Percentiles rank a stretch among this genome's conserved stretches.
phyloP scores from a whole-genome alignment of 2,113 vertebrate species.

The Antidorcas marsupialis region DNA sequence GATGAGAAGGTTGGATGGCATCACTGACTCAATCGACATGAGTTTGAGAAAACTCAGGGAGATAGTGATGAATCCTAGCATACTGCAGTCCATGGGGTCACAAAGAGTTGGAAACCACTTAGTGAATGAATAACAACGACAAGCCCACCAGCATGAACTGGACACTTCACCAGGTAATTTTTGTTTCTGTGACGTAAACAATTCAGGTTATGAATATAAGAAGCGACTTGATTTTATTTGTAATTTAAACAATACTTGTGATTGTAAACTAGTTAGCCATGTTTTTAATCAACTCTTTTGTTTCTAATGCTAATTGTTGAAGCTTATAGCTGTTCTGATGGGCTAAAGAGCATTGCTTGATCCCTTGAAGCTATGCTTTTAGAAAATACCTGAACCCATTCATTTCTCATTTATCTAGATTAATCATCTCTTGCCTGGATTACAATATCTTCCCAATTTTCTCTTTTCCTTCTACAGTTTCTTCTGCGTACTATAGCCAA shows the following conservation, averaged over 20 bases:
- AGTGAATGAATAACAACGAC: not conserved
- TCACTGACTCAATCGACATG: not conserved
- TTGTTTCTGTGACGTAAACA: not conserved
- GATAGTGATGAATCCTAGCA: not conserved
- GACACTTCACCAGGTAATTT: not conserved
- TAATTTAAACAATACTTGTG: not conserved
- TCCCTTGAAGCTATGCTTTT: not conserved
- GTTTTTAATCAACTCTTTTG: not conserved
- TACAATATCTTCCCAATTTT: not conserved
- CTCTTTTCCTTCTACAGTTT: not conserved
- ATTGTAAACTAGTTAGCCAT: not conserved
- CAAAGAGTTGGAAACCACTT: not conserved
- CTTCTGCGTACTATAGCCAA: not conserved
- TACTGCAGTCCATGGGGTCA: not conserved
- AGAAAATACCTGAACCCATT: not conserved
- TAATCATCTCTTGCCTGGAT: not conserved
- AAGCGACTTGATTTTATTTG: not conserved
- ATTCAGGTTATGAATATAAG: not conserved
- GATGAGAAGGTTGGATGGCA: not conserved
- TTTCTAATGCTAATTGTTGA: not conserved
- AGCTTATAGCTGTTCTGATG: not conserved
- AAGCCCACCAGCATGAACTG: not conserved
- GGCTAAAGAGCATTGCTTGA: not conserved
- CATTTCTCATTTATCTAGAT: not conserved
- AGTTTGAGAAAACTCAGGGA: not conserved